Percentiles rank a stretch among this genome's conserved stretches.
Evolutionary conservation across 2,797 vertebrate species (phyloP).

Genomic region (Myiothlypis coronata): DNA sequence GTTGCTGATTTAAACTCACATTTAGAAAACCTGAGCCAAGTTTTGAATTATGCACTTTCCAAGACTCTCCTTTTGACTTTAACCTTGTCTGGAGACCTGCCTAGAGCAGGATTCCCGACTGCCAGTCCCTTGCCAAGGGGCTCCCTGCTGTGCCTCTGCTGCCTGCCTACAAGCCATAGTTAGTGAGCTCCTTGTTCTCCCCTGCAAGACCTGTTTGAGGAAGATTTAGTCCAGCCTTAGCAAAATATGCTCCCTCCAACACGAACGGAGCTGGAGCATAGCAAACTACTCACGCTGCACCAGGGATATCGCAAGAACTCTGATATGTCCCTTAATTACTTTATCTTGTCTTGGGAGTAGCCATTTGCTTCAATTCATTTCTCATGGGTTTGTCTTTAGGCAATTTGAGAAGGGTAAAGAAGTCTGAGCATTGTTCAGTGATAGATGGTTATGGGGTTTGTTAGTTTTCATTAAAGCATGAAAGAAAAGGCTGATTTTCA

Average conservation of each 20-base stretch:
- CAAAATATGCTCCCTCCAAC: neutral
- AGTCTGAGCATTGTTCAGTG: neutral
- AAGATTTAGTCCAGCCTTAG: neutral
- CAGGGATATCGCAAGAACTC: neutral
- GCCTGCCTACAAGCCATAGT: fast-evolving
- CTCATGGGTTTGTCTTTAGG: neutral
- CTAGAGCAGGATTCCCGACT: neutral
- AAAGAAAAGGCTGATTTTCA: neutral
- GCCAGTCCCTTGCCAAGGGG: neutral
- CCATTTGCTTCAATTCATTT: neutral
- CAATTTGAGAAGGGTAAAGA: neutral
- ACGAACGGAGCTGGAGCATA: neutral
- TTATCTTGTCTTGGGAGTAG: neutral
- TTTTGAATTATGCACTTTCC: neutral
- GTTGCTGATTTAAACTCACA: neutral
- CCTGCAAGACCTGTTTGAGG: neutral
- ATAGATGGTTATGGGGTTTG: neutral
- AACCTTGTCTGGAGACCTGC: neutral
- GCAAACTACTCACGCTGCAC: neutral
- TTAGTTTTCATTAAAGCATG: neutral
- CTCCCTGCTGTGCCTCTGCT: neutral
- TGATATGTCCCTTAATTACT: neutral
- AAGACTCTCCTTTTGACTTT: neutral
- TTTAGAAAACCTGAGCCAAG: neutral
- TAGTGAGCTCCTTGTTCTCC: neutral